Evolutionary conservation across 64 coral and sea anemone genomes (phyloP), one percentile per base, ranked within the genome.

Genomic region (Porites australiensis): DNA sequence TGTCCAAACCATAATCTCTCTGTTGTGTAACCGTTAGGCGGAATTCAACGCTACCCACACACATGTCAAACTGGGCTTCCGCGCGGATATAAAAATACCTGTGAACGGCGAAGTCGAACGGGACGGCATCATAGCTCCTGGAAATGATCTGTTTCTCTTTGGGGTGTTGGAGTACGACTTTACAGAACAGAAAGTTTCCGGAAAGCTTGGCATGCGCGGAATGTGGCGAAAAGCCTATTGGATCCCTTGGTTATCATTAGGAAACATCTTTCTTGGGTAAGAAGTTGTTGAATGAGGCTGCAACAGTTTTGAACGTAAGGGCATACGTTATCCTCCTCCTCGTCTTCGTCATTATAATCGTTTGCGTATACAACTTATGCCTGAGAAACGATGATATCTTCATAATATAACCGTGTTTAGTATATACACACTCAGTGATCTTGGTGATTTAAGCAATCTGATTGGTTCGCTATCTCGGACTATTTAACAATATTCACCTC

Each of bases 21-120:
- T 9, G 62, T 59, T 64, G 37, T 73, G 4, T 48, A 4, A 10
- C 48, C 64, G 45, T 18, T 66, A 98, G 95, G 95, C 92, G 13
- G 89, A 89, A 18, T 98, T 92, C 92, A 98, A 98, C 50, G 53
- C 20, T 3, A 88, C 95, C 7, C 9, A 57, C 13, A 94, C 43
- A 6, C 82, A 91, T 37, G 51, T 87, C 43, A 94, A 94, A 15
- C 73, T 98, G 3, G 95, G 95, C 13, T 98, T 98, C 74, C 65
- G 88, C 22, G 95, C 76, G 1, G 95, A 98, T 22, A 94, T 98
- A 13, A 98, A 94, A 70, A 78, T 98, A 3, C 95, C 95, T 43
- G 92, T 98, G 14, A 98, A 98, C 27, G 95, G 95, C 20, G 92
- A 94, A 64, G 79, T 98, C n/a, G 93, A 98, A 76, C 66, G 95